These are phyloP conservation scores for Parnassius glacialis DNA, from an alignment of 2,888 invertebrate genomes.

Conservation along the genomic window DNA sequence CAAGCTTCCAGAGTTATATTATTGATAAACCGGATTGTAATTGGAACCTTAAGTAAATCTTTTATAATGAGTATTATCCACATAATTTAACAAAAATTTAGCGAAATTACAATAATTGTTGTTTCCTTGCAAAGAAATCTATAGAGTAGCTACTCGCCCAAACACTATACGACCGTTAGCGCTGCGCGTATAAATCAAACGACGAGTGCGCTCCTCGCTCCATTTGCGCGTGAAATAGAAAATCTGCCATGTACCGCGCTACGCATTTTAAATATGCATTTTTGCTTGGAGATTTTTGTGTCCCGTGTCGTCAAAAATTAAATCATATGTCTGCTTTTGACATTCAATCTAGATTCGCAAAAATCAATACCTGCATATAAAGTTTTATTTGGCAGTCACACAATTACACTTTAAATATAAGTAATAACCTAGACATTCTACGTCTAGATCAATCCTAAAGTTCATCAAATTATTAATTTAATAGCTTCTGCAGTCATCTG, in stretches of 20 bases:
- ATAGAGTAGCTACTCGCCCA: slow-evolving; percentile 32
- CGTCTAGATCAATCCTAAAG: no score
- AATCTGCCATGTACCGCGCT: slow-evolving; percentile 27
- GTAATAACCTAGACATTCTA: no score
- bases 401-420: no score
- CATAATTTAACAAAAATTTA: neutral
- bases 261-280: slow-evolving; percentile 29
- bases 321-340: slow-evolving; percentile 19
- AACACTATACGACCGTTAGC: slow-evolving; percentile 28
- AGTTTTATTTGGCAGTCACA: no score
- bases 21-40: no score
- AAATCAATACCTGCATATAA: slow-evolving; percentile 2
- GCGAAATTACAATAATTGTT: slow-evolving; percentile 8
- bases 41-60: no score
- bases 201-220: slow-evolving; percentile 34
- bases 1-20: no score
- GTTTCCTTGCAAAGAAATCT: slow-evolving; percentile 34
- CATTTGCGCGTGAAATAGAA: slow-evolving; percentile 69
- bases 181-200: slow-evolving; percentile 51
- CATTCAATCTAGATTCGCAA: slow-evolving; percentile 12
- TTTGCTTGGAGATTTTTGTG: slow-evolving; percentile 22
- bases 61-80: no score
- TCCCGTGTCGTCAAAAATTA: slow-evolving; percentile 19
- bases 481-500: no score
- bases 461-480: no score